These are phyloP conservation scores for Alcis repandata DNA, from an alignment of 2,888 invertebrate species.

Conservation along the genomic window DNA sequence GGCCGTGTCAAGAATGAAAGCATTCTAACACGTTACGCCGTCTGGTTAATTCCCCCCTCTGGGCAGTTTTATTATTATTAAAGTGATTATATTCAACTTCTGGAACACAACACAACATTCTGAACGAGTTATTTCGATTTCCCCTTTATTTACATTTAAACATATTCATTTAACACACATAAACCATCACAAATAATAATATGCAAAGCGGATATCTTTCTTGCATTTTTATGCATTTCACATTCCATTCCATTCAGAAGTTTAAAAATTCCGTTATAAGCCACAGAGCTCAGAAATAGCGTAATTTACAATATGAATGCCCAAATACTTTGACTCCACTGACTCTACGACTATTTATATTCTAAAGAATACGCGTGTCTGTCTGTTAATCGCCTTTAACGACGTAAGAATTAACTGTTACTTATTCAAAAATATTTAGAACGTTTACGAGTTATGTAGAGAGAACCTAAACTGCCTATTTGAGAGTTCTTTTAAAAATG, in stretches of 20 bases:
- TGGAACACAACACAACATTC: no score
- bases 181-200: constrained; percentile 10
- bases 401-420: constrained; percentile 21
- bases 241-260: constrained; percentile 26
- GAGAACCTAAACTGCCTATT: not conserved
- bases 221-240: constrained; percentile 27
- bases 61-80: no score
- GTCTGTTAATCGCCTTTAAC: constrained; percentile 24
- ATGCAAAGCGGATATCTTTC: constrained; percentile 25
- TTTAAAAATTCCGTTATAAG: constrained; percentile 40
- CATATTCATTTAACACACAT: not conserved
- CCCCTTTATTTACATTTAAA: constrained; percentile 2
- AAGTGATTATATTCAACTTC: no score
- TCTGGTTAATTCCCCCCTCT: no score
- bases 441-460: not conserved
- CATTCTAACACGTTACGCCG: no score
- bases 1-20: no score
- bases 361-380: constrained; percentile 21
- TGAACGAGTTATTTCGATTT: not conserved
- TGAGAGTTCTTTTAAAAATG: not conserved
- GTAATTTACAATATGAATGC: constrained; percentile 44
- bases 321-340: constrained; percentile 29
- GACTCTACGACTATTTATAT: constrained; percentile 21
- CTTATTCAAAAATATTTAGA: constrained; percentile 6
- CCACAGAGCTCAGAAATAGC: constrained; percentile 39